Conservation (phyloP, 2,797 vertebrate species). For the Sebastes nivosus region DNA sequence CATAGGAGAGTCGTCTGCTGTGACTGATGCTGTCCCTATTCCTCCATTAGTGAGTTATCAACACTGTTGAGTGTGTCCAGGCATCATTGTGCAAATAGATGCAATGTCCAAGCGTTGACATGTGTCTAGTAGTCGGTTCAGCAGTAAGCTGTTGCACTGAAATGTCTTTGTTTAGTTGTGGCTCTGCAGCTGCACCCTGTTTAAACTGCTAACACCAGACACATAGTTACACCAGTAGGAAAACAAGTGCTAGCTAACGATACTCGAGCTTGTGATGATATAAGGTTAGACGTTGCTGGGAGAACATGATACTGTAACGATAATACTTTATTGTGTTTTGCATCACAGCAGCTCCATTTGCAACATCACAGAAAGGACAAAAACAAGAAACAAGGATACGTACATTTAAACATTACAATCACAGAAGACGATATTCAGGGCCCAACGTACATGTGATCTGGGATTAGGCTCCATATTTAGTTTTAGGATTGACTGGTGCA, state of each 20-base stretch:
- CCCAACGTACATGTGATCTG: too few relatives aligned
- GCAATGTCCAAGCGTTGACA: not conserved
- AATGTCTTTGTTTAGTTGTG: not conserved
- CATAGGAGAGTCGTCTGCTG: not conserved
- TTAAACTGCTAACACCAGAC: fast-evolving
- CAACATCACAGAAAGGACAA: too few relatives aligned
- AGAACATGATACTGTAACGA: not conserved
- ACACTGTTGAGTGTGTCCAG: not conserved
- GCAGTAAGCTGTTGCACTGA: not conserved
- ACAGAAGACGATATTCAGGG: too few relatives aligned
- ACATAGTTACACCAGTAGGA: too few relatives aligned
- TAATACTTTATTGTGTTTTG: too few relatives aligned
- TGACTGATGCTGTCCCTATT: not conserved
- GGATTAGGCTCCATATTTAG: too few relatives aligned
- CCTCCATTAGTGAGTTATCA: not conserved
- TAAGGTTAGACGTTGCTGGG: fast-evolving
- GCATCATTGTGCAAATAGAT: not conserved
- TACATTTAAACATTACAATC: too few relatives aligned
- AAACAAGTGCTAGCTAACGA: not conserved
- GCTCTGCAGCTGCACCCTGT: fast-evolving
- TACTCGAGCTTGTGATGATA: not conserved
- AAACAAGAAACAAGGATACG: too few relatives aligned
- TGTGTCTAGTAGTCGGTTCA: not conserved
- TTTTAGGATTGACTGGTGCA: too few relatives aligned
- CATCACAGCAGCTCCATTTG: too few relatives aligned